These are phyloP conservation scores for Percopsis transmontana DNA, from an alignment of 2,113 vertebrate species.

Conservation along the genomic window DNA sequence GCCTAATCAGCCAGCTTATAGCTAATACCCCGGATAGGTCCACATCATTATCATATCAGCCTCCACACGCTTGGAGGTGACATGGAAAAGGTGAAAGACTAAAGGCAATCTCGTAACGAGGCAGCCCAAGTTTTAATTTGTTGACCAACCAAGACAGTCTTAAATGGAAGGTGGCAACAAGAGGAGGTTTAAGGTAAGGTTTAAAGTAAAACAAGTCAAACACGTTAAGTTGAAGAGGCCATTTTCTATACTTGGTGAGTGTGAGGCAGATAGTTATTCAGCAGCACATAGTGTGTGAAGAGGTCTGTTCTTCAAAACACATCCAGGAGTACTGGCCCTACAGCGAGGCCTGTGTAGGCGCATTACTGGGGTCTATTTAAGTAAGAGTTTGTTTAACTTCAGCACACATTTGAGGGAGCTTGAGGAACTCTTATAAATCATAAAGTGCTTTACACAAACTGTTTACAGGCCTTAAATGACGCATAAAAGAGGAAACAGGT, in stretches of 20 bases:
- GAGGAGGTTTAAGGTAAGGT: slow-evolving; percentile 24
- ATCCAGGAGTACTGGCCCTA: slow-evolving; percentile 29
- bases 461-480: slow-evolving; percentile 72
- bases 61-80: slow-evolving; percentile 75
- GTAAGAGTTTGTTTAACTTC: slow-evolving; percentile 53
- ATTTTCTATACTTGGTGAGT: slow-evolving; percentile 31
- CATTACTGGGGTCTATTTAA: slow-evolving; percentile 44
- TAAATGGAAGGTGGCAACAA: slow-evolving; percentile 37
- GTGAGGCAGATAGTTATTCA: slow-evolving; percentile 32
- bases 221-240: slow-evolving; percentile 17
- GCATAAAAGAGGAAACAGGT: slow-evolving; percentile 70
- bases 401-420: slow-evolving; percentile 46
- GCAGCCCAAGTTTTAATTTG: slow-evolving; percentile 59
- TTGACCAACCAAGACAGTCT: slow-evolving; percentile 44
- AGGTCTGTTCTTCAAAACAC: slow-evolving; percentile 23
- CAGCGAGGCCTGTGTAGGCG: slow-evolving; percentile 33
- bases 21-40: slow-evolving; percentile 80
- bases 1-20: slow-evolving; percentile 82
- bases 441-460: slow-evolving; percentile 71
- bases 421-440: slow-evolving; percentile 53
- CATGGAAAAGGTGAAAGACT: slow-evolving; percentile 75
- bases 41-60: slow-evolving; percentile 83
- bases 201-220: neutral
- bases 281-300: slow-evolving; percentile 31
- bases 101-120: slow-evolving; percentile 72